Percentiles rank a stretch among this genome's conserved stretches.
These are phyloP conservation scores for Megastigmus dorsalis DNA, from an alignment of 2,888 invertebrate genomes.

Conservation along the genomic window DNA sequence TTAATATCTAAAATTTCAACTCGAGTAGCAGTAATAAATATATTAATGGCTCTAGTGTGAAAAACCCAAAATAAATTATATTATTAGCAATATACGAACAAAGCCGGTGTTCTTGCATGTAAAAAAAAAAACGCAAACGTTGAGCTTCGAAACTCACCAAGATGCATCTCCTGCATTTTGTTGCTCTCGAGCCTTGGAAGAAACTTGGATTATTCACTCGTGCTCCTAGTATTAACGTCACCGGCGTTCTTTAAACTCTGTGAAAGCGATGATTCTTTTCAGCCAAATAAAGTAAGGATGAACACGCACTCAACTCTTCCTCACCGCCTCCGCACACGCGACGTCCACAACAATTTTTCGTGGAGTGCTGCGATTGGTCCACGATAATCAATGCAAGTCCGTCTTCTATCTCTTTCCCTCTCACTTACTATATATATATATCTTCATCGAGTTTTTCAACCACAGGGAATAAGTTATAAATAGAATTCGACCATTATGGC, in stretches of 20 bases:
- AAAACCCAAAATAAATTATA: neutral
- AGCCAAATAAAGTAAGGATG: constrained; percentile 22
- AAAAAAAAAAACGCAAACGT: no score
- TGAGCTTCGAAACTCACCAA: constrained; percentile 41
- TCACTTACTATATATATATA: no score
- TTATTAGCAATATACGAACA: no score
- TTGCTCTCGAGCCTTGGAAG: neutral
- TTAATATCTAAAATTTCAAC: no score
- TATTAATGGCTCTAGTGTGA: no score
- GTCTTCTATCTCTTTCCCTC: neutral
- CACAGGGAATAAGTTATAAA: no score
- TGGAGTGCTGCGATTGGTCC: constrained; percentile 70
- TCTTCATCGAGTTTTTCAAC: no score
- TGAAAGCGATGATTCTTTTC: neutral
- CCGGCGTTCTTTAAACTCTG: neutral
- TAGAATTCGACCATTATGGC: no score
- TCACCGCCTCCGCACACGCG: neutral
- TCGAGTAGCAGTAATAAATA: no score
- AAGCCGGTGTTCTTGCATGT: no score
- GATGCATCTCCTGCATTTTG: constrained; percentile 23
- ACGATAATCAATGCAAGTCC: constrained; percentile 56
- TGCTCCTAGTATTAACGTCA: neutral
- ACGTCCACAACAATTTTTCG: constrained; percentile 61
- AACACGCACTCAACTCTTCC: neutral
- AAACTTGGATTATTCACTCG: neutral